Base-by-base conservation (phyloP, 2,888 invertebrate species). In the Clusia tigrina region DNA sequence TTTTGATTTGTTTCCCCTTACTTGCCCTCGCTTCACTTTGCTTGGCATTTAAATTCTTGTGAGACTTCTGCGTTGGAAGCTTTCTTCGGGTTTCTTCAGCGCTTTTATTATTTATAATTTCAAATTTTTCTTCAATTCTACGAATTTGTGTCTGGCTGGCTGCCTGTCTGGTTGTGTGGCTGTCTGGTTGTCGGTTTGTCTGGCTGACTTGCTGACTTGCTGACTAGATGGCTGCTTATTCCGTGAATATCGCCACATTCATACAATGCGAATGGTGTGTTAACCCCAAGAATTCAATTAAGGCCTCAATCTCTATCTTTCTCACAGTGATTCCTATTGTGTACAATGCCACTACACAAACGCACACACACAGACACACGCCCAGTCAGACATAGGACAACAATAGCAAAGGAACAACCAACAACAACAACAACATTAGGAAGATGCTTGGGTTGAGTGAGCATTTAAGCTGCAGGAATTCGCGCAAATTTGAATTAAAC, bases 201-300 rank as follows among this genome's bases (percentile, higher is more conserved):
- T 48, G 48, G n/a, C n/a, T n/a, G n/a, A n/a, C n/a, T 48, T 48
- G 6, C 22, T 20, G 48, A 6, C 22, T 48, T 48, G 48, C 20
- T 2, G 20, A 18, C 18, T 48, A 48, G 22, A n/a, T n/a, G n/a
- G n/a, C n/a, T n/a, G n/a, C n/a, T n/a, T n/a, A n/a, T n/a, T n/a
- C n/a, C n/a, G n/a, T n/a, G n/a, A n/a, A n/a, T n/a, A n/a, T n/a
- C n/a, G n/a, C n/a, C n/a, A n/a, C n/a, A n/a, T n/a, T n/a, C n/a
- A n/a, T n/a, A n/a, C n/a, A n/a, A n/a, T n/a, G n/a, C n/a, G n/a
- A 48, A 20, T 48, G 22, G 71, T 64, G 57, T 66, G 69, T 75
- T 75, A 70, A 70, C 77, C 69, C 70, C 74, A 76, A 67, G 74
- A 74, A 72, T 77, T 74, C 77, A 74, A 77, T 74, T 74, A 75